Percentiles rank a stretch among this genome's conserved stretches.
phyloP scores from a whole-genome alignment of 2,113 vertebrate species.

The Pelobates fuscus region DNA sequence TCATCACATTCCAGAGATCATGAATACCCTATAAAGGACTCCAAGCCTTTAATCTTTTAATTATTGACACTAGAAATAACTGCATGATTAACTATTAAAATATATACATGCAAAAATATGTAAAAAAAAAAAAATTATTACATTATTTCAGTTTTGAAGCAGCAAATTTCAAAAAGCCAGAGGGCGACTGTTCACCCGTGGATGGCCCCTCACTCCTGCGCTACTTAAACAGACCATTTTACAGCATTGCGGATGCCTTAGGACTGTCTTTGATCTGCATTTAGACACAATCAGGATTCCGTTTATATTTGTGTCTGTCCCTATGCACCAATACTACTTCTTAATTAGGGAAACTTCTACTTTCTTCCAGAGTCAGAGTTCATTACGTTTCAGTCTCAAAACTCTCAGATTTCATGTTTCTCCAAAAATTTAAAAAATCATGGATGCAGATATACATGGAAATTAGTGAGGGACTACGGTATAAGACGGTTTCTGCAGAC shows the following conservation, averaged over 20 bases:
- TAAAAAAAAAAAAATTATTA: neutral
- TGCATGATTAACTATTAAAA: conserved; percentile 36
- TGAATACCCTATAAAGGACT: too few species aligned
- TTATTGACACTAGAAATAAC: conserved; percentile 43
- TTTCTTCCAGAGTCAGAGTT: conserved; percentile 1
- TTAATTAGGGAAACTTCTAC: conserved; percentile 22
- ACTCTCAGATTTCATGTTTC: too few species aligned
- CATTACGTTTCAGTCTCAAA: conserved; percentile 4
- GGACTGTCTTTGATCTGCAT: conserved; percentile 41
- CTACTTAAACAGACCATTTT: conserved; percentile 25
- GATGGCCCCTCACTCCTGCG: neutral
- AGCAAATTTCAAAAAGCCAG: neutral
- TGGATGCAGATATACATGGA: too few species aligned
- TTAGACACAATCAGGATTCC: conserved; percentile 36
- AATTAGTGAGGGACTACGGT: too few species aligned
- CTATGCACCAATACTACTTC: neutral
- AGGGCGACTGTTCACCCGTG: conserved; percentile 14
- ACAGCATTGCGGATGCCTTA: conserved; percentile 11
- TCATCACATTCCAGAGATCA: too few species aligned
- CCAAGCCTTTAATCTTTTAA: conserved; percentile 4
- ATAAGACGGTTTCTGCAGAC: too few species aligned
- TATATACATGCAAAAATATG: conserved; percentile 12
- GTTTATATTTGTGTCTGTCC: neutral
- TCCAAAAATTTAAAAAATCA: too few species aligned
- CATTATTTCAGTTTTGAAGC: neutral